Conservation (phyloP, 2,888 invertebrate species). For the Noctua janthina region DNA sequence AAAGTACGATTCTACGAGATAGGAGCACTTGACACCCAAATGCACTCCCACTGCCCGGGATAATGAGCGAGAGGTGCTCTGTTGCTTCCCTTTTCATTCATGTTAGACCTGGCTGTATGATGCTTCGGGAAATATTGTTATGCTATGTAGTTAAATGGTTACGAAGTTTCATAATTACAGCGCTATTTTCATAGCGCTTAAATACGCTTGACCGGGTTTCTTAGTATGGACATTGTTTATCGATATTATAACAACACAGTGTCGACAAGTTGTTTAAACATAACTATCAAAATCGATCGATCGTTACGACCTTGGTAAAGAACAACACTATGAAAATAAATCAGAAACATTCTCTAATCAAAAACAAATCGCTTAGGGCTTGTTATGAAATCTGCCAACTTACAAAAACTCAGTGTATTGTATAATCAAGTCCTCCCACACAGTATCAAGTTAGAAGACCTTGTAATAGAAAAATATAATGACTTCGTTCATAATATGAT, state of each 20-base stretch:
- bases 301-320: not conserved
- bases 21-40: constrained; percentile 14
- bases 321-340: not conserved
- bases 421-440: constrained; percentile 6
- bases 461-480: constrained; percentile 2
- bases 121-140: not conserved
- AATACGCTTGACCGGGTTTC: not conserved
- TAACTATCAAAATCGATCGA: too few relatives aligned
- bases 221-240: not conserved
- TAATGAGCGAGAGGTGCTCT: constrained; percentile 3
- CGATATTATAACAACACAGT: not conserved
- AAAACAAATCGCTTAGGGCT: constrained; percentile 7
- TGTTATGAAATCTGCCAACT: constrained; percentile 20
- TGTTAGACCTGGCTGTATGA: not conserved
- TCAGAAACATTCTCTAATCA: not conserved
- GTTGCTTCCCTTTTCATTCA: not conserved
- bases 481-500: not conserved
- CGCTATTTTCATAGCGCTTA: not conserved
- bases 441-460: constrained; percentile 13
- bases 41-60: not conserved
- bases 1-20: not conserved
- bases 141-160: not conserved
- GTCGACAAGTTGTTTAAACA: not conserved
- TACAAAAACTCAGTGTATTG: not conserved
- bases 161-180: not conserved